These are phyloP conservation scores for Procavia capensis DNA, from an alignment of 2,113 vertebrate genomes.

Conservation along the genomic window DNA sequence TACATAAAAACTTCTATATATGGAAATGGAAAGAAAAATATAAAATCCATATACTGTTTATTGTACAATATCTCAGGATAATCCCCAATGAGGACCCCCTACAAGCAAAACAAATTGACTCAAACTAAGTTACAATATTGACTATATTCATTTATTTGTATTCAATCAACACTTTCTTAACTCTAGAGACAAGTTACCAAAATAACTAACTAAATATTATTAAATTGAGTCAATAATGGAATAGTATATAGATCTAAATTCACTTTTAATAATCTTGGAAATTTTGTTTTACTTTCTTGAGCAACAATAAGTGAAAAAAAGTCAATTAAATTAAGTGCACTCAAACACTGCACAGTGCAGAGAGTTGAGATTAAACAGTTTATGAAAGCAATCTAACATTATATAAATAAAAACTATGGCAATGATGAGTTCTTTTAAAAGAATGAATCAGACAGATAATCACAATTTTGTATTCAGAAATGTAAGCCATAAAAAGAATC, in stretches of 20 bases:
- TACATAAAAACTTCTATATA: constrained; percentile 18
- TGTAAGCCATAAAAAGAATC: constrained; percentile 78
- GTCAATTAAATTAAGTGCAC: constrained; percentile 65
- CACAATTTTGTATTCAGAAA: constrained; percentile 78
- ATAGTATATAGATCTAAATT: constrained; percentile 65
- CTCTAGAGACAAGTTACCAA: constrained; percentile 32
- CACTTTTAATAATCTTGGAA: constrained; percentile 69
- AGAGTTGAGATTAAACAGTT: constrained; percentile 73
- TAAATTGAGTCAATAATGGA: constrained; percentile 66
- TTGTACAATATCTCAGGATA: constrained; percentile 38
- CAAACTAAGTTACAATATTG: constrained; percentile 60
- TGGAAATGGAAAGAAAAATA: neutral
- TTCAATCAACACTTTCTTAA: constrained; percentile 51
- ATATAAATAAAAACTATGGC: constrained; percentile 83
- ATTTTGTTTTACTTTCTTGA: constrained; percentile 71
- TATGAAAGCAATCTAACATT: constrained; percentile 77
- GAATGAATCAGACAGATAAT: constrained; percentile 81
- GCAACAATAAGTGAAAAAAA: constrained; percentile 74
- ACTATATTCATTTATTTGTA: constrained; percentile 55
- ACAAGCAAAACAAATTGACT: constrained; percentile 66
- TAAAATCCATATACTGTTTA: neutral
- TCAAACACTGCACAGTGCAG: constrained; percentile 25
- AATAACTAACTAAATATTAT: constrained; percentile 76
- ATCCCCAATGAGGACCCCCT: constrained; percentile 55
- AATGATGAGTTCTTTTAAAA: constrained; percentile 79